Conservation (phyloP, 1,140 invertebrate genomes). For the Ceratosolen fusciceps region DNA sequence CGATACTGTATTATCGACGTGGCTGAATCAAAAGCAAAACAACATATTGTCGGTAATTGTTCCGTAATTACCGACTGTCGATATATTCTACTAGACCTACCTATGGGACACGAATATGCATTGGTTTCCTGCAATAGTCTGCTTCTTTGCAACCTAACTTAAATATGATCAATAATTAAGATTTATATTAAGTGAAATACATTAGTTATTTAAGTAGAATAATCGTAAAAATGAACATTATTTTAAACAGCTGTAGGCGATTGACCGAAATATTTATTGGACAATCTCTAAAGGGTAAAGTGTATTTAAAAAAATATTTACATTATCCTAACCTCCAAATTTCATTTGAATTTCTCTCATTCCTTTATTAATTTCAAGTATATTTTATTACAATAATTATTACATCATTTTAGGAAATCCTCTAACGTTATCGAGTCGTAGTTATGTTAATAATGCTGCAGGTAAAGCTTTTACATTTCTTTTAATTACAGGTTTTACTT, state of each 20-base stretch:
- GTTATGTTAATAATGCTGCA: not conserved
- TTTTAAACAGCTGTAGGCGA: conserved; percentile 52
- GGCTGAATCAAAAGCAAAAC: too few species aligned
- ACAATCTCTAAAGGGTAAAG: conserved; percentile 54
- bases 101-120: not conserved
- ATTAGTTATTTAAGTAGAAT: conserved; percentile 13
- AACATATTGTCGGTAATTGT: too few species aligned
- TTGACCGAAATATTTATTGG: conserved; percentile 51
- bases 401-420: conserved; percentile 2
- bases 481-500: not conserved
- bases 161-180: too few species aligned
- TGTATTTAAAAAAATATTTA: conserved; percentile 19
- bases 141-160: not conserved
- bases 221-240: conserved; percentile 55
- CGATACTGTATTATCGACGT: too few species aligned
- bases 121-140: too few species aligned
- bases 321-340: conserved; percentile 27
- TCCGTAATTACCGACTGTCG: not conserved
- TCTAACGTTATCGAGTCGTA: not conserved
- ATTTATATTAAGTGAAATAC: not conserved
- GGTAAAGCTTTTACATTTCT: not conserved
- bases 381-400: conserved; percentile 6
- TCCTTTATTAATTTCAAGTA: too few species aligned
- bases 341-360: too few species aligned
- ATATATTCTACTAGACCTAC: not conserved